Evolutionary conservation across 2,888 invertebrate genomes (phyloP).

Genomic region (Melikaiella ostensackeni): DNA sequence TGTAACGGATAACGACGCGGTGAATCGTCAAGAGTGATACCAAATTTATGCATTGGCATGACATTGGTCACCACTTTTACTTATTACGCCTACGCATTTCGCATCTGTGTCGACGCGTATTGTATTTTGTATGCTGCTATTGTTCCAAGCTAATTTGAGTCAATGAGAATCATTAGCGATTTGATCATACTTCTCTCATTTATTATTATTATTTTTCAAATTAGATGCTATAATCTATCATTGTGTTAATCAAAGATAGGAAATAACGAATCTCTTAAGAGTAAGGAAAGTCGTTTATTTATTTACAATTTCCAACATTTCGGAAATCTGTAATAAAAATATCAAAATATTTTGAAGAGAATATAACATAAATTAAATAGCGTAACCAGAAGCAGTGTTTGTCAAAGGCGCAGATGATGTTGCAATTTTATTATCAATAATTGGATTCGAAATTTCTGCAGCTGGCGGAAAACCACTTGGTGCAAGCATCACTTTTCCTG

Average conservation of each 20-base stretch:
- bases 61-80: slow-evolving; percentile 51
- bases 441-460: slow-evolving; percentile 56
- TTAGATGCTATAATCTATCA: no score
- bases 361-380: neutral
- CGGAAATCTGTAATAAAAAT: neutral
- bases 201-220: neutral
- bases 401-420: slow-evolving; percentile 50
- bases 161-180: neutral
- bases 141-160: neutral
- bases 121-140: slow-evolving; percentile 45
- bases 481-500: slow-evolving; percentile 42
- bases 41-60: slow-evolving; percentile 48
- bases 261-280: neutral
- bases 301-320: neutral
- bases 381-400: slow-evolving; percentile 41
- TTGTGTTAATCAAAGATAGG: no score
- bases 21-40: slow-evolving; percentile 45
- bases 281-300: neutral
- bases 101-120: slow-evolving; percentile 46
- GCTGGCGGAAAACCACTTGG: slow-evolving; percentile 52
- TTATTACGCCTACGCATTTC: slow-evolving; percentile 48
- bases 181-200: neutral
- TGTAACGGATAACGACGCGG: slow-evolving; percentile 44
- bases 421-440: slow-evolving; percentile 55
- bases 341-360: neutral